phyloP scores from a whole-genome alignment of 1,140 invertebrate species.

The Drosophila carrolli region DNA sequence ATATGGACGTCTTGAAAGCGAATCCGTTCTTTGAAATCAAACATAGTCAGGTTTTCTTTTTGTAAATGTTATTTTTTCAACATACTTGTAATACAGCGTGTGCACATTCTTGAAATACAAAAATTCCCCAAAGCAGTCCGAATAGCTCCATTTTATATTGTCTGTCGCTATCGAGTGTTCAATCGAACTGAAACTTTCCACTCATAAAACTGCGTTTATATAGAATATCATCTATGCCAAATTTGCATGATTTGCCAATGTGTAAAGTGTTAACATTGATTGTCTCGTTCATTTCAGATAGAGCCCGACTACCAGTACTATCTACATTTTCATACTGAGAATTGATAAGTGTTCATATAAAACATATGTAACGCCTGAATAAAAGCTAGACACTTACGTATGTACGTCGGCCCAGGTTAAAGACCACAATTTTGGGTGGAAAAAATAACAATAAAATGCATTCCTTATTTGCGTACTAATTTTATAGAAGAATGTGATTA shows the following conservation, averaged over 20 bases:
- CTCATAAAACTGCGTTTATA: slow-evolving; percentile 33
- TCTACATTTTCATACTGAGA: slow-evolving; percentile 41
- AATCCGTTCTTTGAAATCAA: slow-evolving; percentile 40
- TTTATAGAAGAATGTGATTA: too few relatives aligned
- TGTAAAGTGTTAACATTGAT: slow-evolving; percentile 57
- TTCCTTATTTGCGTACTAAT: too few relatives aligned
- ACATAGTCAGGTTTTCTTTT: background rate
- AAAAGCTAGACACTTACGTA: slow-evolving; percentile 12
- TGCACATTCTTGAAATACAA: slow-evolving; percentile 20
- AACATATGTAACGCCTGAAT: slow-evolving; percentile 44
- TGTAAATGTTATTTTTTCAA: background rate
- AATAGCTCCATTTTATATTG: slow-evolving; percentile 35
- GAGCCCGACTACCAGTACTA: slow-evolving; percentile 18
- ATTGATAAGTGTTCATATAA: slow-evolving; percentile 47
- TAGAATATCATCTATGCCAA: slow-evolving; percentile 18
- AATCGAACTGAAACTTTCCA: slow-evolving; percentile 38
- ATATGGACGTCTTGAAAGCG: slow-evolving; percentile 53
- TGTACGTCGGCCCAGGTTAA: slow-evolving; percentile 4
- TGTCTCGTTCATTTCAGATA: slow-evolving; percentile 38
- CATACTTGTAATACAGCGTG: slow-evolving; percentile 48
- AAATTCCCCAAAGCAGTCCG: slow-evolving; percentile 34
- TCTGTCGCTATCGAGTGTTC: slow-evolving; percentile 17
- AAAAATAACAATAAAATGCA: background rate
- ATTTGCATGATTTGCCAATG: slow-evolving; percentile 58
- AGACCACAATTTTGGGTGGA: background rate